Evolutionary conservation across 2,113 vertebrate species (phyloP).

Genomic region (Mionectes macconnelli): DNA sequence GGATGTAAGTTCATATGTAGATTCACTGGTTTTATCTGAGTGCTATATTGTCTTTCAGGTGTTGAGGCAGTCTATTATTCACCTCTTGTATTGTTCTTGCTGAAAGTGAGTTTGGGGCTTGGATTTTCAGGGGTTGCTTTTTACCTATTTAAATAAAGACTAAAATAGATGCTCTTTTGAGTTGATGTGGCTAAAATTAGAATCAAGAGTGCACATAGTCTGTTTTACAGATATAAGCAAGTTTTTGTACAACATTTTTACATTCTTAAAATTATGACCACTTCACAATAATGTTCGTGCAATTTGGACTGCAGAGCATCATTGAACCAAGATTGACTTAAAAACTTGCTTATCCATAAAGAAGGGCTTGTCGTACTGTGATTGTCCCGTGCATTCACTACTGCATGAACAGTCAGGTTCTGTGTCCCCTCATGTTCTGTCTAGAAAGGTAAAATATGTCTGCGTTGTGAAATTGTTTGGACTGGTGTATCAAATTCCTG

Average conservation of each 20-base stretch:
- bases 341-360: background rate
- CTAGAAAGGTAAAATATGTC: background rate
- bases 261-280: background rate
- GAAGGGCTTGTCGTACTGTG: background rate
- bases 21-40: background rate
- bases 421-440: background rate
- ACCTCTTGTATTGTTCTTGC: background rate
- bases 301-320: background rate
- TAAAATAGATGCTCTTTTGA: background rate
- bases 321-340: background rate
- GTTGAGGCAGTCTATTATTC: background rate
- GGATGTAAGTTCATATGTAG: background rate
- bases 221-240: background rate
- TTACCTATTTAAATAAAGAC: background rate
- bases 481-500: rapidly evolving
- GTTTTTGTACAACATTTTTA: background rate
- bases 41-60: background rate
- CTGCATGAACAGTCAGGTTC: background rate
- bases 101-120: background rate
- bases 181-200: background rate
- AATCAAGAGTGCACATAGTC: background rate
- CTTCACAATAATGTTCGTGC: background rate
- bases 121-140: background rate
- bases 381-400: background rate
- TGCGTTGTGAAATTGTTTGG: background rate